Base-by-base conservation (phyloP, 1,140 invertebrate species). In the Micrasema minimum region DNA sequence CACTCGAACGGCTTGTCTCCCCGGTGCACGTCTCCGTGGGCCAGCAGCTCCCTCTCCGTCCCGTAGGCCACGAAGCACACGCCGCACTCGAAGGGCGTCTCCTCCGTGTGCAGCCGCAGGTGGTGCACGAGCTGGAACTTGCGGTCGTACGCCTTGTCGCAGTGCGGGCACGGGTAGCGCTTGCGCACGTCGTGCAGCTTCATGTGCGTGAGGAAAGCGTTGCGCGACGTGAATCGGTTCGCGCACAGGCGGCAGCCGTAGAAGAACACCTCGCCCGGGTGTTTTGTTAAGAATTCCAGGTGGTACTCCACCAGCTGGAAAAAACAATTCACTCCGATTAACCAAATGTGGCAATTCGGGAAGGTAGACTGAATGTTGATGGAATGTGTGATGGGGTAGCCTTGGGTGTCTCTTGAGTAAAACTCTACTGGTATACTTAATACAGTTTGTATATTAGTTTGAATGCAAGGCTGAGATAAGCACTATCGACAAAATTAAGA, bases 181-280 rank as follows among this genome's bases (percentile, higher is more conserved):
- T 75, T 75, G 46, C 74, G 66, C 16, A 75, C 74, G 70, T 75
- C 61, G 69, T 75, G 74, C 50, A 72, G 61, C 55, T 72, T 72
- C 74, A 75, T 75, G 64, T 75, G 74, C 48, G 72, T 67, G 61
- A 75, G 64, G 38, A 75, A 75, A 18, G 66, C 65, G 66, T 75
- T 75, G 46, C 74, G 61, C 31, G 74, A 75, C 7, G 74, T 75
- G 55, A 75, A 75, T 10, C 74, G 74, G 67, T 70, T 51, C 43
- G 74, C 65, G 55, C 74, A 75, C 55, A 75, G 67, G 22, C 66
- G 62, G 66, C 74, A 75, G 51, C 74, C 74, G 70, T 75, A 75
- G 61, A 75, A 75, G 74, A 75, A 72, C 41, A 72, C 74, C 41
- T 75, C 74, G 35, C 74, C 74, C 20, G 74, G 74, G 50, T 75